Base-by-base conservation (phyloP, 2,888 invertebrate species). In the Mycalesis mineus region DNA sequence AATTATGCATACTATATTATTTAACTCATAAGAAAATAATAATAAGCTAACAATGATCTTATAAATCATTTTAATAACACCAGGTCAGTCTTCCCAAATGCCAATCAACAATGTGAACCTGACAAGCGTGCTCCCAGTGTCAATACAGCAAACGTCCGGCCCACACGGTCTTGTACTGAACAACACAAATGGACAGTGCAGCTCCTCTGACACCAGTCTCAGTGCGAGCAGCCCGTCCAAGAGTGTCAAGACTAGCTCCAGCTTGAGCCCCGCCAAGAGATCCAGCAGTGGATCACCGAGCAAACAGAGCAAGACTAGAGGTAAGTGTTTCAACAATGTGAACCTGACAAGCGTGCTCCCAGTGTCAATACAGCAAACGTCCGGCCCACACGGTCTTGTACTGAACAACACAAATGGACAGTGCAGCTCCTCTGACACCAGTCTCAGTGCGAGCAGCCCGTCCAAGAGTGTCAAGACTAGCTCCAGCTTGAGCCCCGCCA, bases 391-490 rank as follows among this genome's bases (percentile, higher is more conserved):
- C 63, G 84, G 73, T 7, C 72, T 80, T 29, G 84, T 79, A 0
- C 71, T 80, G 7, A 28, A 80, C 70, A 73, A 83, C 72, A 55
- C 84, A 8, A 89, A 84, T 63, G 90, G 82, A 7, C 91, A 86
- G 64, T 90, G 90, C 70, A 89, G 90, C 47, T 90, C 90, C 0
- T 89, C 89, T 0, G 90, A 90, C 67, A 90, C 90, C 8, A 85
- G 94, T 71, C 78, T 93, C 37, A 94, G 93, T 68, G 94, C 94
- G 42, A 94, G 94, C 65, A 96, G 95, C 72, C 96, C 96, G 0
- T 96, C 95, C 51, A 95, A 96, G 78, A 96, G 96, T 79, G 93
- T 95, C 9, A 96, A 96, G 75, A 96, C 96, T 49, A 95, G 95
- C 33, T 95, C 95, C 17, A 96, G 95, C 67, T 89, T 96, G 41